These are phyloP conservation scores for Chirona hameri DNA, from an alignment of 2,888 invertebrate genomes.

Conservation along the genomic window DNA sequence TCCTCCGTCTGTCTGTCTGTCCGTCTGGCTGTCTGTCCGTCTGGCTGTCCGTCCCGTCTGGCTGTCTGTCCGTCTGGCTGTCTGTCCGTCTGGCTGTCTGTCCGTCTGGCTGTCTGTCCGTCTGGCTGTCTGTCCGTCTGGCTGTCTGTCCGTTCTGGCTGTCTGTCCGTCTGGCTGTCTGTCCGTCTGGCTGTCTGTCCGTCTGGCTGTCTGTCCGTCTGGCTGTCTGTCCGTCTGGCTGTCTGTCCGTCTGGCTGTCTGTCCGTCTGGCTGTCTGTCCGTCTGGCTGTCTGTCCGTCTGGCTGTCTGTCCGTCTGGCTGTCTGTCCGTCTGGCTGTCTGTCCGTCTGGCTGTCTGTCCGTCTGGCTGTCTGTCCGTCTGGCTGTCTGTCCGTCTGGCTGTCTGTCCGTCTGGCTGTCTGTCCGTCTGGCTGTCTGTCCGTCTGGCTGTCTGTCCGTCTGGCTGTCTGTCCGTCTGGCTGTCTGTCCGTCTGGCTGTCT, in stretches of 20 bases:
- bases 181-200: conserved; percentile 69
- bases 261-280: conserved; percentile 71
- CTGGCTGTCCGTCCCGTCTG: no score
- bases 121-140: conserved; percentile 68
- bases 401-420: conserved; percentile 70
- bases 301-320: conserved; percentile 70
- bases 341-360: conserved; percentile 69
- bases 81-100: conserved; percentile 71
- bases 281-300: conserved; percentile 69
- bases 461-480: conserved; percentile 70
- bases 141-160: conserved; percentile 72
- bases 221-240: conserved; percentile 66
- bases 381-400: conserved; percentile 66
- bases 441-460: conserved; percentile 69
- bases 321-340: conserved; percentile 67
- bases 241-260: conserved; percentile 70
- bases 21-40: conserved; percentile 74
- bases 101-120: conserved; percentile 69
- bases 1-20: conserved; percentile 68
- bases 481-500: conserved; percentile 67
- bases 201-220: conserved; percentile 74
- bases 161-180: conserved; percentile 67
- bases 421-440: conserved; percentile 71
- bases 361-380: conserved; percentile 74
- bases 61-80: conserved; percentile 69